Evolutionary conservation across 2,888 invertebrate species (phyloP).

Genomic region (Morinoia aosen): DNA sequence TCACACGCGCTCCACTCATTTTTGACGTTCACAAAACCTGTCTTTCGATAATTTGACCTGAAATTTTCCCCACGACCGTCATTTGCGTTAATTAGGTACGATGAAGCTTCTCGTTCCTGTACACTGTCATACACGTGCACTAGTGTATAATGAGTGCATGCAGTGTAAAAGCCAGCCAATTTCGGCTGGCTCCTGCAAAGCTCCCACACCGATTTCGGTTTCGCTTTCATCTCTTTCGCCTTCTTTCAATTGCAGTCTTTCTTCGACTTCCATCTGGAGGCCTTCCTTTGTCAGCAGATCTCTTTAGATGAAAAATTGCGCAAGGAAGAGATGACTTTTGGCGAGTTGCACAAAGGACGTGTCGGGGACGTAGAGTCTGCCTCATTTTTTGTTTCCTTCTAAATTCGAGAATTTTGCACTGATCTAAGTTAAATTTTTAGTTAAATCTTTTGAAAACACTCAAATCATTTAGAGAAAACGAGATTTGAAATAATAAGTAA

Average conservation of each 20-base stretch:
- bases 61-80: not conserved
- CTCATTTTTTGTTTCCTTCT: not conserved
- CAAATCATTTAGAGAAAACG: not conserved
- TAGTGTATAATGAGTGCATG: not conserved
- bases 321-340: not conserved
- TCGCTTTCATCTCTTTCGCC: not conserved
- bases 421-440: not conserved
- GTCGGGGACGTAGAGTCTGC: not conserved
- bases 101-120: not conserved
- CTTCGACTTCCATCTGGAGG: not conserved
- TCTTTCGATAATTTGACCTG: slow-evolving; percentile 2
- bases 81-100: not conserved
- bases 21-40: slow-evolving; percentile 12
- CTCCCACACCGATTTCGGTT: not conserved
- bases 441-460: not conserved
- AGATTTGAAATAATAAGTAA: not conserved
- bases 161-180: not conserved
- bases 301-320: slow-evolving; percentile 17
- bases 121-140: not conserved
- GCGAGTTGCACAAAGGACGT: not conserved
- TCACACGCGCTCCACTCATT: slow-evolving; percentile 17
- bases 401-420: not conserved
- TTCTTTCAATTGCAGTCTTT: not conserved
- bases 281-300: not conserved
- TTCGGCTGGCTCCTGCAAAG: not conserved